Conservation (phyloP, 2,113 vertebrate genomes). For the Xenopus borealis region DNA sequence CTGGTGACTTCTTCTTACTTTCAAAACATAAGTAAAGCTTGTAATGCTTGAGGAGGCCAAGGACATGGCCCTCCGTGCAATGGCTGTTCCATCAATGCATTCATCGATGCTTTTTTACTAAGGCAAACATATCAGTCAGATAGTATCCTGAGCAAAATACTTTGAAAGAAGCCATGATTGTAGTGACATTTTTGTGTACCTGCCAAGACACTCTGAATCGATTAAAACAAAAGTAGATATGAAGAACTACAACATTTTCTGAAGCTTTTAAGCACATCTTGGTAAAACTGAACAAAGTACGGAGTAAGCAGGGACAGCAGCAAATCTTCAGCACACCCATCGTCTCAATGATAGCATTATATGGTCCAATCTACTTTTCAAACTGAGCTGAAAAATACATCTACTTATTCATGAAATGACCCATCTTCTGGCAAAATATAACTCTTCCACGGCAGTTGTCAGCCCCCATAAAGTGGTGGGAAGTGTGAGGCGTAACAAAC, state of each 20-base stretch:
- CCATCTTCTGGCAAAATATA: not conserved
- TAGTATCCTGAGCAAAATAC: not conserved
- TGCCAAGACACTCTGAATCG: not conserved
- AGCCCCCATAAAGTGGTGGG: constrained; percentile 6
- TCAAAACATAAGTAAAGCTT: constrained; percentile 23
- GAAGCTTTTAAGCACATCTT: not conserved
- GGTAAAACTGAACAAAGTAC: not conserved
- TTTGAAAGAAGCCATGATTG: not conserved
- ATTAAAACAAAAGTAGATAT: not conserved
- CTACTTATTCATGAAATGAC: not conserved
- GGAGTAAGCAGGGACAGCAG: no score
- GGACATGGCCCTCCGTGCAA: not conserved
- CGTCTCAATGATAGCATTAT: no score
- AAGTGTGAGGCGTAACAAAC: constrained; percentile 30
- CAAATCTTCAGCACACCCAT: no score
- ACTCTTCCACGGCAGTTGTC: not conserved
- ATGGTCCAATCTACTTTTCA: not conserved
- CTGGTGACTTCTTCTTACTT: constrained; percentile 26
- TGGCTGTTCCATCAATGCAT: not conserved
- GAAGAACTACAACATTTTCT: not conserved
- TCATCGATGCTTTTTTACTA: not conserved
- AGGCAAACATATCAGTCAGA: no score
- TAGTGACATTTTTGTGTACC: constrained; percentile 4
- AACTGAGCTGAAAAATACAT: not conserved
- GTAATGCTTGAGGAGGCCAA: not conserved